Evolutionary conservation across 2,888 invertebrate genomes (phyloP).

Genomic region (Lasius fuliginosus): DNA sequence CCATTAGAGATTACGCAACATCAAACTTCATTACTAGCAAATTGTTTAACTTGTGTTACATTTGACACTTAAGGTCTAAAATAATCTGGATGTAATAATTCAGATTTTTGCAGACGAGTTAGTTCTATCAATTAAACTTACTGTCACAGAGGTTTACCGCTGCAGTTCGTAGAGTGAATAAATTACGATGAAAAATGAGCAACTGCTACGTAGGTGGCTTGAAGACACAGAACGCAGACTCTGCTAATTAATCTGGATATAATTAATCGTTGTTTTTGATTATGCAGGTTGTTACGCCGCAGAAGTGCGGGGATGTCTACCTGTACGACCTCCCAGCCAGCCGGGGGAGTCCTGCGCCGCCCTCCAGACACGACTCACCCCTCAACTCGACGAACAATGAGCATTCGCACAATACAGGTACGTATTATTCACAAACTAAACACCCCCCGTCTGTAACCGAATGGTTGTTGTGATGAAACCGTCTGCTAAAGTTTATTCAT

Average conservation of each 20-base stretch:
- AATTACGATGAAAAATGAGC: neutral
- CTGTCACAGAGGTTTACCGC: neutral
- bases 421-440: constrained; percentile 55
- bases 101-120: neutral
- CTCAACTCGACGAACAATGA: constrained; percentile 83
- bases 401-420: constrained; percentile 82
- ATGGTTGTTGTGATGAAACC: constrained; percentile 4
- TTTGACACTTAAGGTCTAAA: neutral
- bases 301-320: constrained; percentile 91
- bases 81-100: neutral
- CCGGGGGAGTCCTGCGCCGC: constrained; percentile 83
- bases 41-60: neutral
- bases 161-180: neutral
- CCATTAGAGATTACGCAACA: neutral
- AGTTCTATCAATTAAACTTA: neutral
- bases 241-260: constrained; percentile 30
- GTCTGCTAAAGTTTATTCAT: constrained; percentile 32
- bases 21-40: neutral
- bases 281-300: constrained; percentile 90
- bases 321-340: constrained; percentile 90
- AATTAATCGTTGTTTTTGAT: constrained; percentile 51
- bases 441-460: constrained; percentile 9
- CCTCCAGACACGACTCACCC: constrained; percentile 83
- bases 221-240: neutral
- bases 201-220: neutral